These are phyloP conservation scores for Cirrhinus molitorella DNA, from an alignment of 2,797 vertebrate species.

Conservation along the genomic window DNA sequence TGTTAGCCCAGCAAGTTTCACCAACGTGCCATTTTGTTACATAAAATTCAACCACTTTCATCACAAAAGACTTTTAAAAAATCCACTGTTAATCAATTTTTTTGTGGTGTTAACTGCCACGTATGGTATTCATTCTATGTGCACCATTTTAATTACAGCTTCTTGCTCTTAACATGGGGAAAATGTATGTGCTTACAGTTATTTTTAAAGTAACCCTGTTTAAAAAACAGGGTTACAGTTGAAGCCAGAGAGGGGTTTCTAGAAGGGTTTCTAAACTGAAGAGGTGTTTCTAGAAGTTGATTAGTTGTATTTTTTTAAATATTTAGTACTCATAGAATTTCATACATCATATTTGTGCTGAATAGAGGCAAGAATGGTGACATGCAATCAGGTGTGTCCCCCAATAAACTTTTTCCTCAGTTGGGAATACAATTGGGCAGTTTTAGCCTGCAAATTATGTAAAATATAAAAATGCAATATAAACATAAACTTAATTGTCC, in stretches of 20 bases:
- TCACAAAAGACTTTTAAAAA: not conserved
- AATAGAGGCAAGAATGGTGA: constrained; percentile 75
- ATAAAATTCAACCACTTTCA: not conserved
- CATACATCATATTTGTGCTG: not conserved
- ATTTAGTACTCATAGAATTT: not conserved
- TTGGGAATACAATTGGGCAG: not conserved
- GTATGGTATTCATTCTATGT: not conserved
- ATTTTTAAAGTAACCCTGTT: no score
- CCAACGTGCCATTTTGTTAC: not conserved
- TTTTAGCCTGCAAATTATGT: not conserved
- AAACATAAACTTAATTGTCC: not conserved
- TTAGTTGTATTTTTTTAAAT: not conserved
- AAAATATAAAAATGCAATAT: not conserved
- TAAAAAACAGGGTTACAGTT: no score
- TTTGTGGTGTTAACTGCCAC: not conserved
- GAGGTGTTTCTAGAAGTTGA: not conserved
- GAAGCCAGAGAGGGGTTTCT: no score
- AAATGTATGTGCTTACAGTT: not conserved
- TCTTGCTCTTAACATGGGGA: not conserved
- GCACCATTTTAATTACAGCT: constrained; percentile 75
- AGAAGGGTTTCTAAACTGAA: no score
- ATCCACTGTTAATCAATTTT: not conserved
- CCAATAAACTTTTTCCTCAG: not conserved
- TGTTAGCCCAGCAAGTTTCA: not conserved
- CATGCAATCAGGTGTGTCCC: constrained; percentile 47